Percentiles rank a stretch among this genome's conserved stretches.
Evolutionary conservation across 2,888 invertebrate species (phyloP).

Genomic region (Stratiomys singularior): DNA sequence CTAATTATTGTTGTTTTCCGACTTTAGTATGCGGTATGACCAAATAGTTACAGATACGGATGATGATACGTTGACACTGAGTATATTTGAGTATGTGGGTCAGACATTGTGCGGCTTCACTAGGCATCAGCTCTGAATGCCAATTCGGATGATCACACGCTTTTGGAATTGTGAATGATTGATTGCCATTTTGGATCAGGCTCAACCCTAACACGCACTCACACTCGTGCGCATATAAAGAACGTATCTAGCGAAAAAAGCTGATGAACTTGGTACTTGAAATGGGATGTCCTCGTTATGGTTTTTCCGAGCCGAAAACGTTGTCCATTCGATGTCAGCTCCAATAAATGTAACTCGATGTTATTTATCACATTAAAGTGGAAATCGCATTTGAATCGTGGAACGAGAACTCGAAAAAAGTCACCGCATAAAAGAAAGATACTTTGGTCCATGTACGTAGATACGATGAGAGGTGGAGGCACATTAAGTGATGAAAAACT

Average conservation of each 20-base stretch:
- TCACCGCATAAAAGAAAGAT: not conserved
- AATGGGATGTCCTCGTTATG: not conserved
- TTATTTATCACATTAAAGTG: not conserved
- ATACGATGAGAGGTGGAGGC: too few species aligned
- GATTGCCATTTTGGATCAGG: slow-evolving; percentile 25
- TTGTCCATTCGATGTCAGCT: not conserved
- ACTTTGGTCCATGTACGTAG: not conserved
- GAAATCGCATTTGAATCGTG: not conserved
- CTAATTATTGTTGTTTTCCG: slow-evolving; percentile 27
- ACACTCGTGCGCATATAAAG: not conserved
- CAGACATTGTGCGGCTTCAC: slow-evolving; percentile 24
- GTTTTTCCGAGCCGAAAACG: not conserved
- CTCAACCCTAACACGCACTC: too few species aligned
- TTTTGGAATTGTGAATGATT: slow-evolving; percentile 39
- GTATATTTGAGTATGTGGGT: slow-evolving; percentile 27
- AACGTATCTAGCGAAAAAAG: not conserved
- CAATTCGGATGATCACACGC: slow-evolving; percentile 32
- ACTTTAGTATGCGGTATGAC: not conserved
- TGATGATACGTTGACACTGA: not conserved
- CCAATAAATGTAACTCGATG: not conserved
- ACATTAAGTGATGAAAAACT: too few species aligned
- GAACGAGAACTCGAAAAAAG: not conserved
- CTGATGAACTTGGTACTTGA: not conserved
- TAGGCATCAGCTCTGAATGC: slow-evolving; percentile 15
- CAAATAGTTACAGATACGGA: slow-evolving; percentile 19